A percentile compares a stretch with the other conserved stretches of the same genome.
Conservation (phyloP, 2,888 invertebrate species). For the Zaprionus lineosus region DNA sequence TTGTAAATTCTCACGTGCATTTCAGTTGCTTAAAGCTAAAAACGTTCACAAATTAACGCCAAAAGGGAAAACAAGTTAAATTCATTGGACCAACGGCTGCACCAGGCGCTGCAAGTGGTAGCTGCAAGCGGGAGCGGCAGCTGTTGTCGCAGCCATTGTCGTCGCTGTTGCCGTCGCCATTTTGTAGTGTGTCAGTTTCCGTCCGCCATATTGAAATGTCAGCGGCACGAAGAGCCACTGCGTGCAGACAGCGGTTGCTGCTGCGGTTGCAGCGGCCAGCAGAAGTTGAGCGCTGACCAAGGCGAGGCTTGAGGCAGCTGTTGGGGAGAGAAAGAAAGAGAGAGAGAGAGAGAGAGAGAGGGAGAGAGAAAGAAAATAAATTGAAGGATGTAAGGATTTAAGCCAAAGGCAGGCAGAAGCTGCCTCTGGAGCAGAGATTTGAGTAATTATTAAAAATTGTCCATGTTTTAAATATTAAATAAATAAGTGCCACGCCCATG, state of each 20-base stretch:
- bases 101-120: too few species aligned
- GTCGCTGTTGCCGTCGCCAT: conserved; percentile 24
- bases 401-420: too few species aligned
- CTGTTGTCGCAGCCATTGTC: not conserved
- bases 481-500: too few species aligned
- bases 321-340: not conserved
- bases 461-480: too few species aligned
- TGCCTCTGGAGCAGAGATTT: too few species aligned
- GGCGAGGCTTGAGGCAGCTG: conserved; percentile 39
- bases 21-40: conserved; percentile 78
- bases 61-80: conserved; percentile 20
- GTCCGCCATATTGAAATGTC: conserved; percentile 70
- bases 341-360: not conserved
- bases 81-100: conserved; percentile 12
- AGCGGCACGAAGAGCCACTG: conserved; percentile 55
- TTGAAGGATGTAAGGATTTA: not conserved
- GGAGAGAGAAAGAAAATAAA: not conserved
- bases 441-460: conserved; percentile 64
- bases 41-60: conserved; percentile 43
- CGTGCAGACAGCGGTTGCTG: conserved; percentile 46
- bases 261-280: conserved; percentile 58
- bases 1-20: conserved; percentile 78
- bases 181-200: conserved; percentile 69
- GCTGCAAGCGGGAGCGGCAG: too few species aligned
- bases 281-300: conserved; percentile 47